Conservation (phyloP, 2,797 vertebrate species). For the Hybognathus amarus region DNA sequence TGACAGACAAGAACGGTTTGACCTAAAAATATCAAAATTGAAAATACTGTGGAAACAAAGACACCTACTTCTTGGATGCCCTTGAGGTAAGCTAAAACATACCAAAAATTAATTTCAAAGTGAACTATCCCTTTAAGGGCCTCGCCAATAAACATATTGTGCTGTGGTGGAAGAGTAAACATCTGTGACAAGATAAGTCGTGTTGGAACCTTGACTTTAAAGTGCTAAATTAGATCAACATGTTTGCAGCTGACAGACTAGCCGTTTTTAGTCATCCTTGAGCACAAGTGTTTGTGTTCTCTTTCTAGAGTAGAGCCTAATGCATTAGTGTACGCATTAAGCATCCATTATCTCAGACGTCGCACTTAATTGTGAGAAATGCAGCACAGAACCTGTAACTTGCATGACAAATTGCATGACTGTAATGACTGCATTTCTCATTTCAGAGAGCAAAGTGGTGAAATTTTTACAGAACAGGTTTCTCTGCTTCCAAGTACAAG, state of each 20-base stretch:
- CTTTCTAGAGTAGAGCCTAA: neutral
- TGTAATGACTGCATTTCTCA: neutral
- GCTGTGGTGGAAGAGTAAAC: slow-evolving; percentile 1
- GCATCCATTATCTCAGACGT: neutral
- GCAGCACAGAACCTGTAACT: neutral
- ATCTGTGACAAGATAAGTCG: neutral
- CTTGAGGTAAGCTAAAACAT: too few relatives aligned
- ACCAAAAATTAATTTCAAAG: too few relatives aligned
- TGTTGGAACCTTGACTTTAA: slow-evolving; percentile 9
- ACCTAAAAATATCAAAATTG: too few relatives aligned
- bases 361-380: neutral
- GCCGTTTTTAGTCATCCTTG: neutral
- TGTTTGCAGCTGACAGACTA: neutral
- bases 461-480: neutral
- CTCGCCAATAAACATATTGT: neutral
- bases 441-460: neutral
- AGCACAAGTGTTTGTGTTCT: neutral
- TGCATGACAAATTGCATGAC: slow-evolving; percentile 2
- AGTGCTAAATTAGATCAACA: neutral
- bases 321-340: neutral
- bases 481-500: neutral
- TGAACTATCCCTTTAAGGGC: too few relatives aligned
- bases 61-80: too few relatives aligned
- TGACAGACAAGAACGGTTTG: too few relatives aligned
- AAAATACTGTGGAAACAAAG: too few relatives aligned